Evolutionary conservation across 1,140 invertebrate genomes (phyloP), one percentile per base, ranked within the genome.

Genomic region (Nylanderia fulva): DNA sequence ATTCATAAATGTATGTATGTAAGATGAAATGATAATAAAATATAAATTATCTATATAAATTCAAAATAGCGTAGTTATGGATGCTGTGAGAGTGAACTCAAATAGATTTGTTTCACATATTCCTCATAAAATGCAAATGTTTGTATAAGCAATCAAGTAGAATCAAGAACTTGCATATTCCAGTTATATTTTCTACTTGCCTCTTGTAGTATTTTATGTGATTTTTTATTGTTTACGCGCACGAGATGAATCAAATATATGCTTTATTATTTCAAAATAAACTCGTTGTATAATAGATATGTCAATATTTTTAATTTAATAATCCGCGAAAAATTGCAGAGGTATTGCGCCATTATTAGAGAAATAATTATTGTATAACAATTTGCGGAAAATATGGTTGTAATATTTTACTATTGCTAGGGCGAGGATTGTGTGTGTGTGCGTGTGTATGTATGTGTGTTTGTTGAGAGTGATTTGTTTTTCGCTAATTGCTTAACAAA

Each of bases 401-500:
- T 36, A 33, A 21, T 7, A 33, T 29, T 66, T 66, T 64, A 21
- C n/a, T 64, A 1, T n/a, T 24, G 56, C 13, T 13, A 64, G 21
- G 48, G 56, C 13, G n/a, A 64, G 21, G 48, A 77, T 39, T 33
- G n/a, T n/a, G n/a, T n/a, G n/a, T n/a, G n/a, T n/a, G n/a, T n/a
- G n/a, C n/a, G n/a, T n/a, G n/a, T n/a, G n/a, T n/a, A n/a, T n/a
- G n/a, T n/a, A n/a, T n/a, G n/a, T n/a, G n/a, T n/a, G n/a, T 77
- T 64, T 64, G 3, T 13, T 15, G 18, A 21, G 13, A 86, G 48
- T 86, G 9, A 39, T 82, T 66, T 11, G 36, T 71, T 82, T 66
- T 36, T 48, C 42, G 66, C 39, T 86, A 86, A 86, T 86, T 86
- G 48, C 18, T 66, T 58, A 42, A 85, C 36, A 76, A 66, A 84